Evolutionary conservation across 2,888 invertebrate genomes (phyloP), one percentile per base, ranked within the genome.

Genomic region (Cephus runcator): DNA sequence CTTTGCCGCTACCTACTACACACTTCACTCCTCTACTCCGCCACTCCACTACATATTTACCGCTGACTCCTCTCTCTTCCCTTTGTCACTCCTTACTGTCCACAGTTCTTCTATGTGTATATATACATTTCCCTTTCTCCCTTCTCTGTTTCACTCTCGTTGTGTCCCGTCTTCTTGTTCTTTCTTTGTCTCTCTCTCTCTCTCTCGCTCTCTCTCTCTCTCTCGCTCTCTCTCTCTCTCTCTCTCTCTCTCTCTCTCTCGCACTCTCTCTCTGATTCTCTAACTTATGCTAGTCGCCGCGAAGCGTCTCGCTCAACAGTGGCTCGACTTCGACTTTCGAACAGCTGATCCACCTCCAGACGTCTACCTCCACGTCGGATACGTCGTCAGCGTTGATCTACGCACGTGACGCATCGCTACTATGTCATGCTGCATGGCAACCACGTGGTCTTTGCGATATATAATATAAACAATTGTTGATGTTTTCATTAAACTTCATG

Each of bases 301-400:
- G 92, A 81, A 90, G 90, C 78, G 91, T 91, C 79, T 93, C 92
- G 88, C 93, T 93, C 79, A 92, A 91, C 83, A 92, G 90, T 85
- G 93, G 40, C 93, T 87, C 93, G 90, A 56, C 15, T 86, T 93
- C 93, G 79, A 94, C 94, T 91, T 94, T 94, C 81, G 94, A 92
- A 79, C 93, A 91, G 87, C 94, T 94, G 85, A 92, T 92, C 77
- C 93, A 56, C 40, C 40, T 56, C 40, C 40, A 15, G 40, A 56
- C 40, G 40, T 23, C 40, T 56, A 56, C 23, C 40, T 56, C 9
- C 40, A 56, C 40, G 23, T 56, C 23, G 23, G 40, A 56, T 56
- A 56, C 40, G 40, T 56, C 23, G 40, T 23, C 40, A 56, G 40
- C 40, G 40, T 56, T 9, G 23, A 56, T 23, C 23, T 15, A 56